phyloP scores from a whole-genome alignment of 2,888 invertebrate genomes.

The Himalopsyche anomala region DNA sequence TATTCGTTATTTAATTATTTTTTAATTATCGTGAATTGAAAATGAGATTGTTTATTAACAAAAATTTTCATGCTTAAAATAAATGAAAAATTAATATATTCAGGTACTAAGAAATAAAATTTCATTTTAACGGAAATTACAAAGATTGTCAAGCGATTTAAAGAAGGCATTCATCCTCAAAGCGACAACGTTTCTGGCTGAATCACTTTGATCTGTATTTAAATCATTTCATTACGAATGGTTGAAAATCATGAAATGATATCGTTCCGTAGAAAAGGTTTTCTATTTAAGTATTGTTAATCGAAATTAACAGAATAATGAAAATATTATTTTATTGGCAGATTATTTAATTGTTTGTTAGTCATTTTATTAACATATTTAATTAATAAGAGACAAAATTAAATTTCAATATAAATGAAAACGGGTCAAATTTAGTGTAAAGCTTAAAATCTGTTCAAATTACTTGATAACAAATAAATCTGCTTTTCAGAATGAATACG shows the following conservation, averaged over 20 bases:
- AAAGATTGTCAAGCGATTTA: constrained; percentile 40
- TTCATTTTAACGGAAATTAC: constrained; percentile 41
- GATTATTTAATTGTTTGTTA: constrained; percentile 1
- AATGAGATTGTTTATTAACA: neutral
- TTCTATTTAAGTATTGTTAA: constrained; percentile 18
- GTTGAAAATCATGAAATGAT: constrained; percentile 38
- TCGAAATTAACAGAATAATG: constrained; percentile 28
- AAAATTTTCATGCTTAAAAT: neutral
- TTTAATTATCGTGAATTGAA: neutral
- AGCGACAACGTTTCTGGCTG: constrained; percentile 39
- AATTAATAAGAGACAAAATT: neutral
- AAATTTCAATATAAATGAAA: no score
- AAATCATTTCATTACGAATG: constrained; percentile 38
- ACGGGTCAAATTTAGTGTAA: no score
- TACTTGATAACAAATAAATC: no score
- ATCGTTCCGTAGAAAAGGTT: constrained; percentile 16
- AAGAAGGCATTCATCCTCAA: constrained; percentile 42
- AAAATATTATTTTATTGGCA: constrained; percentile 32
- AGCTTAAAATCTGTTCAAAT: no score
- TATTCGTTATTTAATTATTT: neutral
- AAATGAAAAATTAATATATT: neutral
- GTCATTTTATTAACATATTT: neutral
- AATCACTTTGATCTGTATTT: constrained; percentile 42
- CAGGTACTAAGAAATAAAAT: constrained; percentile 27
- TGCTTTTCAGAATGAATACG: no score